Base-by-base conservation (phyloP, 2,888 invertebrate genomes). In the Petrolisthes cinctipes region DNA sequence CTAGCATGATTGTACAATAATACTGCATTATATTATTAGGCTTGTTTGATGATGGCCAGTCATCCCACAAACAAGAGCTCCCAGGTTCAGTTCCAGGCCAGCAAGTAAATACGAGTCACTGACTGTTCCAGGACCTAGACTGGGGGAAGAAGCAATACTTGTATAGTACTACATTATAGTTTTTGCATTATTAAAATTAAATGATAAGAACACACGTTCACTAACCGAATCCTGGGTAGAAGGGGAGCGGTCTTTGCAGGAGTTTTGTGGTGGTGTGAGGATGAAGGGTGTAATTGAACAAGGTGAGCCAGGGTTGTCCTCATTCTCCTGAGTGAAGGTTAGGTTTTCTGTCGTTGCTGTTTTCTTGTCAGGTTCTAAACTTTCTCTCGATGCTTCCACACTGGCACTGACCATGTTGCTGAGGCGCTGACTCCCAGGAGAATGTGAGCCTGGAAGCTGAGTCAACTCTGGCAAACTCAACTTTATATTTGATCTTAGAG, bases 261-360 rank as follows among this genome's bases (percentile, higher is more conserved):
- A 20, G 17, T 4, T 20, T 4, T n/a, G 9, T 66, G 73, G 9
- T 2, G 83, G 14, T n/a, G 87, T 79, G n/a, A 80, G 54, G 75
- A 87, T 84, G 81, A 87, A 87, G 23, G 87, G 87, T 0, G 87
- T 87, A 51, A 80, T 14, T 4, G 87, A 87, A 23, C 87, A 87
- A 6, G 87, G 87, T 5, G 87, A 84, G 4, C 84, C 80, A 23
- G 87, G 87, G 51, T 37, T 37, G 37, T 86, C 86, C 66, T 57
- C 17, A 5, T 57, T 5, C 1, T 57, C 83, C 7, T 61, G 17
- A n/a, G 6, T 71, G n/a, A 71, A 17, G 14, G 14, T 14, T 4
- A 68, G 5, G 56, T 78, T 82, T 23, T n/a, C 14, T 51, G 11
- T 66, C 75, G n/a, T 20, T 53, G 5, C 54, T 83, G 17, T 73